Evolutionary conservation across 2,113 vertebrate genomes (phyloP).

Genomic region (Phylloscopus trochiloides): DNA sequence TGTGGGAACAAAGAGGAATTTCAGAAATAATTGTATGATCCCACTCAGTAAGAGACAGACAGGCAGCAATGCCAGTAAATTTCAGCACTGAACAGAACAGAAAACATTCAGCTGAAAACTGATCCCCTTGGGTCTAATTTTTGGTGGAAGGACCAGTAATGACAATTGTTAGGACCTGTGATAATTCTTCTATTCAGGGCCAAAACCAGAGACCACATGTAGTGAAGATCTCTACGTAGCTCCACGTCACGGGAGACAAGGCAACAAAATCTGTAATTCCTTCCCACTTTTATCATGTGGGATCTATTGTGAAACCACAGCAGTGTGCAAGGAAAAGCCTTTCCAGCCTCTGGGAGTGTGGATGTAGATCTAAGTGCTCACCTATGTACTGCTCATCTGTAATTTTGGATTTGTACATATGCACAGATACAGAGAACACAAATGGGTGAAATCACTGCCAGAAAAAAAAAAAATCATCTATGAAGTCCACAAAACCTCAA

Average conservation of each 20-base stretch:
- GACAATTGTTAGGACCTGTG: not conserved
- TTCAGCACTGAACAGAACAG: not conserved
- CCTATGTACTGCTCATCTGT: not conserved
- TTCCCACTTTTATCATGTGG: not conserved
- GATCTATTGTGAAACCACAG: slow-evolving; percentile 12
- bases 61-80: not conserved
- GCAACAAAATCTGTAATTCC: slow-evolving; percentile 1
- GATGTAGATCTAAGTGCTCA: not conserved
- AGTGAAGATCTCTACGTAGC: not conserved
- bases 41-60: not conserved
- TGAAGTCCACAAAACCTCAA: not conserved
- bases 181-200: not conserved
- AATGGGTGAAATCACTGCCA: not conserved
- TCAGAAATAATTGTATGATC: not conserved
- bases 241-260: not conserved
- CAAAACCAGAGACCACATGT: slow-evolving; percentile 42
- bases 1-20: not conserved
- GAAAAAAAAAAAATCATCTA: not conserved
- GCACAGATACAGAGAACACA: not conserved
- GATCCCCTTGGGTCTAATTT: not conserved
- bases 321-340: not conserved
- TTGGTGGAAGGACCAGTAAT: not conserved
- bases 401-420: not conserved
- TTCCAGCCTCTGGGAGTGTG: not conserved
- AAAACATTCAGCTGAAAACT: not conserved